Evolutionary conservation across 2,113 vertebrate species (phyloP), one percentile per base, ranked within the genome.

Genomic region (Ascaphus truei): DNA sequence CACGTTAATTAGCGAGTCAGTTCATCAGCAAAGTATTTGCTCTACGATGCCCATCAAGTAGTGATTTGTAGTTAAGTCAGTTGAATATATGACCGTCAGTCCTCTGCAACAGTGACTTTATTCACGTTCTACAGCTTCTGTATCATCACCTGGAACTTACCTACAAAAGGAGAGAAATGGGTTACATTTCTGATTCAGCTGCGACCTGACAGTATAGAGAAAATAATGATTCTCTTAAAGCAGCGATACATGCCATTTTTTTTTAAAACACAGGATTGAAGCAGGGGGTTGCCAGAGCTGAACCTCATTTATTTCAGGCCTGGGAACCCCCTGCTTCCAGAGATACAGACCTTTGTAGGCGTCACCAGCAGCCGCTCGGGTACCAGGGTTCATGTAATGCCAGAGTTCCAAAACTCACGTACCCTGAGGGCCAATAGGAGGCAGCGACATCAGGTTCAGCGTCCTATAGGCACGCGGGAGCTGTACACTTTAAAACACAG

Each of bases 111-210:
- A n/a, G n/a, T n/a, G n/a, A 55, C 13, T 18, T 30, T 26, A 16
- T 7, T 37, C 16, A 34, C 71, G 16, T 60, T 75, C 78, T 94
- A 96, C 61, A 92, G 85, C 83, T 98, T 98, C 92, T 98, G 95
- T 82, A 98, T 97, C 95, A 98, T 98, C 76, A 98, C 94, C 80
- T 98, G 95, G 85, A 98, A 98, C 93, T 98, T 98, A 86, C 95
- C 95, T 98, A 81, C 41, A 80, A 77, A 76, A 68, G 2, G 68
- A 71, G 5, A 71, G 48, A 61, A 63, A 53, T 27, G 15, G 13
- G 20, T n/a, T n/a, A 27, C 36, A 15, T 23, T 25, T 20, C 25
- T 12, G 7, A 3, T 3, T 53, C 7, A 20, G 10, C 16, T 9
- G 25, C 5, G n/a, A n/a, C 8, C 23, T 25, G 22, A 9, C 16